Evolutionary conservation across 2,113 vertebrate species (phyloP).

Genomic region (Larimichthys crocea): DNA sequence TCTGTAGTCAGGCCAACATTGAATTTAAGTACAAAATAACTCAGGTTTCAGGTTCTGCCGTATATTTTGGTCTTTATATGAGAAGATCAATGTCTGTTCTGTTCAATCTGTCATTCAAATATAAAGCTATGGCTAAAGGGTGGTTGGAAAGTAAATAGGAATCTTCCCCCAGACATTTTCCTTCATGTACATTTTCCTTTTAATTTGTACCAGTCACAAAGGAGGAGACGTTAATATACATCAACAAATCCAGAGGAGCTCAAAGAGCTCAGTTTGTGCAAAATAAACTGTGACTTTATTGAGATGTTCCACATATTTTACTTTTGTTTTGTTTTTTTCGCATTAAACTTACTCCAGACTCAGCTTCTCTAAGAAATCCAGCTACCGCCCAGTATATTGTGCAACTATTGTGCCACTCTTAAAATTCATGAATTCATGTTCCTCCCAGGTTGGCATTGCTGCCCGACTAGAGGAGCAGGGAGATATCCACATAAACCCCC

Average conservation of each 20-base stretch:
- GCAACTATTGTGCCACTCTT: conserved; percentile 13
- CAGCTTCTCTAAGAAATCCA: conserved; percentile 7
- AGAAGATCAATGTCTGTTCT: not conserved
- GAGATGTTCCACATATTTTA: conserved; percentile 12
- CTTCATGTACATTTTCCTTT: not conserved
- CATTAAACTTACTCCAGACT: not conserved
- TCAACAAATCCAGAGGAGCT: not conserved
- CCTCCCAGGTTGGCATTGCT: conserved; percentile 9
- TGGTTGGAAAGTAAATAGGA: not conserved
- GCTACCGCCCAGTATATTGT: conserved; percentile 8
- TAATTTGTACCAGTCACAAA: conserved; percentile 2
- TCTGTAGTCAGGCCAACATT: too few relatives aligned
- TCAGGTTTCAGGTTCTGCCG: too few relatives aligned
- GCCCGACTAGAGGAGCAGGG: conserved; percentile 18
- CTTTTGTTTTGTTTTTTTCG: not conserved
- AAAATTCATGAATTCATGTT: conserved; percentile 51
- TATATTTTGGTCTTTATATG: not conserved
- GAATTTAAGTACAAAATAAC: too few relatives aligned
- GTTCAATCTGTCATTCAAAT: not conserved
- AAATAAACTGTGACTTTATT: not conserved
- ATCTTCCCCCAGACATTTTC: not conserved
- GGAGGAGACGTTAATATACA: not conserved
- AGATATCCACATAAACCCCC: conserved; percentile 6
- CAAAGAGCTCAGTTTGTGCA: not conserved
- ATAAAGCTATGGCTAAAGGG: not conserved